Evolutionary conservation across 2,888 invertebrate species (phyloP).

Genomic region (Chalcis sispes): DNA sequence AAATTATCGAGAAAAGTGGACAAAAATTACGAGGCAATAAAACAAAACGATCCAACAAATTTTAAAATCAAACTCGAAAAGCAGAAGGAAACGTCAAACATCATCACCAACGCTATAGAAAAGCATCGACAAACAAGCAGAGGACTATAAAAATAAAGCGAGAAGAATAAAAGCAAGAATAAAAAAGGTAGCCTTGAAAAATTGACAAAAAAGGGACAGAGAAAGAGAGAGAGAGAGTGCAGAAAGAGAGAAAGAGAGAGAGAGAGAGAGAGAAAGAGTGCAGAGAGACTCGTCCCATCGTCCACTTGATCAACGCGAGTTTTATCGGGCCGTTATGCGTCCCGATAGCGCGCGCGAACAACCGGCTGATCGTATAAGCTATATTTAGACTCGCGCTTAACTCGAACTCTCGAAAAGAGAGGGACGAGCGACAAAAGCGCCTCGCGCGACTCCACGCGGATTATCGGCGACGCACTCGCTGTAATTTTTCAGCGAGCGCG

Average conservation of each 20-base stretch:
- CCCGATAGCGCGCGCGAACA: conserved; percentile 65
- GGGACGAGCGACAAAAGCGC: too few relatives aligned
- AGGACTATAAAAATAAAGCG: not conserved
- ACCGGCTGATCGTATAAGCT: conserved; percentile 67
- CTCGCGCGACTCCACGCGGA: too few relatives aligned
- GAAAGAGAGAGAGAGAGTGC: not conserved
- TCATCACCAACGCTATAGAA: too few relatives aligned
- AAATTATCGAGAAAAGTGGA: not conserved
- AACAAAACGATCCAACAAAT: too few relatives aligned
- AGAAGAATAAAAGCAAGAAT: not conserved
- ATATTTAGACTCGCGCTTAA: conserved; percentile 66
- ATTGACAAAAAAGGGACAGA: conserved; percentile 11
- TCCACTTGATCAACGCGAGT: too few relatives aligned
- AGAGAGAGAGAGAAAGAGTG: conserved; percentile 7
- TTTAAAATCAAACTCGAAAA: not conserved
- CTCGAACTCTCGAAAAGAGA: too few relatives aligned
- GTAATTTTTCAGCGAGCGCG: too few relatives aligned
- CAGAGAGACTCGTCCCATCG: too few relatives aligned
- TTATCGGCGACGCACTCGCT: too few relatives aligned
- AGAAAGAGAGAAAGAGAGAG: conserved; percentile 7
- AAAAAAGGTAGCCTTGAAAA: not conserved
- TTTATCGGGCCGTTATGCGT: conserved; percentile 65
- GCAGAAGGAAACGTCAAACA: too few relatives aligned
- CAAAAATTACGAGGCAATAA: not conserved
- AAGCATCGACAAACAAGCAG: not conserved